These are phyloP conservation scores for Helicoverpa armigera DNA, from an alignment of 1,140 invertebrate species.

Conservation along the genomic window DNA sequence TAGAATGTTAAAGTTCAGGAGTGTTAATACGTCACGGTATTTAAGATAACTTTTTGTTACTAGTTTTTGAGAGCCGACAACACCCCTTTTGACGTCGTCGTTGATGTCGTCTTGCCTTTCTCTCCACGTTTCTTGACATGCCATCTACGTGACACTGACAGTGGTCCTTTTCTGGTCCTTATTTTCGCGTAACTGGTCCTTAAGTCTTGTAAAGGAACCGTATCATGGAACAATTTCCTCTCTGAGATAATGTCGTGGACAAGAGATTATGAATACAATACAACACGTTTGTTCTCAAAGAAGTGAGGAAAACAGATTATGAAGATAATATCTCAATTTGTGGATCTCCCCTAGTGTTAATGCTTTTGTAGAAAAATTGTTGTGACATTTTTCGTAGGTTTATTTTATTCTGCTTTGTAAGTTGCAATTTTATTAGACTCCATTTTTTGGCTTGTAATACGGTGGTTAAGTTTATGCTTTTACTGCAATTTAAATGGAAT, in stretches of 20 bases:
- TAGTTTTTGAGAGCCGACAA: no score
- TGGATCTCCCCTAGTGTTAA: slow-evolving; percentile 1
- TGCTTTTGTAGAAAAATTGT: not conserved
- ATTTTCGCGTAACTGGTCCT: slow-evolving; percentile 53
- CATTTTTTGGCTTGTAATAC: not conserved
- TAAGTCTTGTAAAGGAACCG: slow-evolving; percentile 58
- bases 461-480: no score
- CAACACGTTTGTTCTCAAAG: slow-evolving; percentile 33
- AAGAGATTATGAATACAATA: slow-evolving; percentile 47
- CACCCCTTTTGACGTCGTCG: no score
- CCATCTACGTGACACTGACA: no score
- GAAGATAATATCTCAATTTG: slow-evolving; percentile 41
- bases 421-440: not conserved
- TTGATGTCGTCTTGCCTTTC: no score
- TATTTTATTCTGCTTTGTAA: not conserved
- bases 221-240: slow-evolving; percentile 70
- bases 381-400: not conserved
- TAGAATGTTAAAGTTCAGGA: no score
- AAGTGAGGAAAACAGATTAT: slow-evolving; percentile 37
- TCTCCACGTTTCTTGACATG: no score
- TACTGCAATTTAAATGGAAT: not conserved
- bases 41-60: no score
- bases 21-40: no score
- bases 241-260: slow-evolving; percentile 58
- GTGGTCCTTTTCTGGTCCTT: slow-evolving; percentile 59